Conservation (phyloP, 2,888 invertebrate genomes). For the Bembecia ichneumoniformis region DNA sequence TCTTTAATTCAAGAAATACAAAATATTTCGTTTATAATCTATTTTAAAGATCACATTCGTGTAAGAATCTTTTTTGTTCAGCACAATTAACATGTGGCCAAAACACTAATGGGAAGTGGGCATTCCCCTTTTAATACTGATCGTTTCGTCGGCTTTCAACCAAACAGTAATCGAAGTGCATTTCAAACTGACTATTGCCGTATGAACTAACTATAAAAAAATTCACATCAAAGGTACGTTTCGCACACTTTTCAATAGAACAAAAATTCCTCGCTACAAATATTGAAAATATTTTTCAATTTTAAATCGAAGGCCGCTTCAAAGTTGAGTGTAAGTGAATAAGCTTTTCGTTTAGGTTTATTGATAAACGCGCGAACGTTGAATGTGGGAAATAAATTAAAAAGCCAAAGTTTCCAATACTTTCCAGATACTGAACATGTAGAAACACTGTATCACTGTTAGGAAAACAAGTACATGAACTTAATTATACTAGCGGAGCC, state of each 20-base stretch:
- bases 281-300: constrained; percentile 54
- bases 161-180: background rate
- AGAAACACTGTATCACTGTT: too few relatives aligned
- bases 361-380: constrained; percentile 31
- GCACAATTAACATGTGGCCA: too few relatives aligned
- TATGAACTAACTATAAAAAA: background rate
- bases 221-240: background rate
- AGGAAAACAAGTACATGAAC: too few relatives aligned
- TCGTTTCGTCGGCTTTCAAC: background rate
- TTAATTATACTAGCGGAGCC: too few relatives aligned
- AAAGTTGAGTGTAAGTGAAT: constrained; percentile 47
- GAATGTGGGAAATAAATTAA: constrained; percentile 30
- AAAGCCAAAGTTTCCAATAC: constrained; percentile 10
- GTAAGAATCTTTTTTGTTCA: too few relatives aligned
- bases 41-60: too few relatives aligned
- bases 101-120: too few relatives aligned
- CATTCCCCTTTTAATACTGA: background rate
- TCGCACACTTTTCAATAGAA: constrained; percentile 31
- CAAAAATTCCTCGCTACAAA: constrained; percentile 38
- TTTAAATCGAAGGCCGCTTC: constrained; percentile 47
- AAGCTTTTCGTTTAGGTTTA: constrained; percentile 37
- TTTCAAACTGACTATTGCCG: background rate
- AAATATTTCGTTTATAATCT: too few relatives aligned
- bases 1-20: too few relatives aligned
- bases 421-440: too few relatives aligned